A percentile compares a stretch with the other conserved stretches of the same genome.
Conservation (phyloP, 2,888 invertebrate genomes). For the Athalia cordata region DNA sequence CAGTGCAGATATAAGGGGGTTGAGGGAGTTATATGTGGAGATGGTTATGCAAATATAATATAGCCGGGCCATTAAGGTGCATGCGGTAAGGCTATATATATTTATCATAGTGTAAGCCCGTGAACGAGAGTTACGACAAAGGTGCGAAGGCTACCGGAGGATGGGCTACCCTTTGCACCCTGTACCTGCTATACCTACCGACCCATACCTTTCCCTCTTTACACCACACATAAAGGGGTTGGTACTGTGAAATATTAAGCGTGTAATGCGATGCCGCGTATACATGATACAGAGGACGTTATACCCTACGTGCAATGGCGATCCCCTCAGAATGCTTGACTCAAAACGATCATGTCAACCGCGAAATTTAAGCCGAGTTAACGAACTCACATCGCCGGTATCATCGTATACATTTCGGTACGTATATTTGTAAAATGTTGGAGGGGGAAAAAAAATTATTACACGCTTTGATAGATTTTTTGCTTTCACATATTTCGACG, state of each 20-base stretch:
- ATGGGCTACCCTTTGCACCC: background rate
- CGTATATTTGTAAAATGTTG: no score
- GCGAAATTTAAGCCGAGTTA: background rate
- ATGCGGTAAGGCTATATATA: no score
- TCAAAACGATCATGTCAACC: background rate
- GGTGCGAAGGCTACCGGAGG: conserved; percentile 28
- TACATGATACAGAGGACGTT: conserved; percentile 11
- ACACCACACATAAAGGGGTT: background rate
- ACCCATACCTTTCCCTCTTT: background rate
- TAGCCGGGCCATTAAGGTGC: background rate
- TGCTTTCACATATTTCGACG: no score
- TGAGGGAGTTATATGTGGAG: background rate
- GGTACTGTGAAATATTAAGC: conserved; percentile 31
- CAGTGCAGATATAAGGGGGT: no score
- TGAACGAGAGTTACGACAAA: conserved; percentile 40
- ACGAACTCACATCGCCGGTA: background rate
- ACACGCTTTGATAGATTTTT: no score
- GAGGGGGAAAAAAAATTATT: no score
- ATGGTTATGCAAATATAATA: background rate
- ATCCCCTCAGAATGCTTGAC: conserved; percentile 12
- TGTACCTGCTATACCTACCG: conserved; percentile 8
- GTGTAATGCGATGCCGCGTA: conserved; percentile 30
- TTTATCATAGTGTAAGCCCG: background rate
- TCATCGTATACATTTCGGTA: no score
- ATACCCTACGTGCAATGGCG: background rate